Conservation (phyloP, 35 echinoderm and acorn worm genomes). For the Patiria miniata region DNA sequence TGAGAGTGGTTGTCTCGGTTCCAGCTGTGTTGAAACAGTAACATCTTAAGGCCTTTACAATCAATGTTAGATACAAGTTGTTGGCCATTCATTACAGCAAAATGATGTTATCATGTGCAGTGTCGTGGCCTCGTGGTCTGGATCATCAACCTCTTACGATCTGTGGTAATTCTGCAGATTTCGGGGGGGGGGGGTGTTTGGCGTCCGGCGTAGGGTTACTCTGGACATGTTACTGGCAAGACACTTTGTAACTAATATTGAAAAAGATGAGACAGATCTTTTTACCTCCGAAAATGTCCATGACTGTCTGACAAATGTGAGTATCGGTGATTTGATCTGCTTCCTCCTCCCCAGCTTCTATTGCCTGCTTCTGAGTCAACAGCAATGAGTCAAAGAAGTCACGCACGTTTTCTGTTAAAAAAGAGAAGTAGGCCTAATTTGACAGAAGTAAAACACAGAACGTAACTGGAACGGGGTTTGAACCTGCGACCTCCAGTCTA, state of each 20-base stretch:
- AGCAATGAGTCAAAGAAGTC: conserved; percentile 41
- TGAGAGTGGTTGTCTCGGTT: conserved; percentile 41
- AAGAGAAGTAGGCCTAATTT: background rate
- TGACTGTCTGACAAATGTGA: conserved; percentile 25
- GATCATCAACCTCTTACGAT: too few relatives aligned
- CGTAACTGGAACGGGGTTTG: background rate
- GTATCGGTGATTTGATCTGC: conserved; percentile 19
- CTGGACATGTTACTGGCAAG: too few relatives aligned
- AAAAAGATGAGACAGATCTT: too few relatives aligned
- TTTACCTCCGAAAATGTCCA: conserved; percentile 40
- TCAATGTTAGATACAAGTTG: too few relatives aligned
- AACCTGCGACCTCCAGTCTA: background rate
- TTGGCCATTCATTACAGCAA: too few relatives aligned
- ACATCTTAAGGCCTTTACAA: background rate
- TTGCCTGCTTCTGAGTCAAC: conserved; percentile 25
- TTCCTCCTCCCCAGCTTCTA: background rate
- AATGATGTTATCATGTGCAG: too few relatives aligned
- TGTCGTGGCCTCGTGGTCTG: too few relatives aligned
- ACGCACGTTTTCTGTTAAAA: conserved; percentile 17
- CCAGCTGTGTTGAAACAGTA: conserved; percentile 21
- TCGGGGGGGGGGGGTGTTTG: too few relatives aligned
- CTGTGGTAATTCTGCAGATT: too few relatives aligned
- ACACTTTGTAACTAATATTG: too few relatives aligned
- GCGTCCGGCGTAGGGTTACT: too few relatives aligned
- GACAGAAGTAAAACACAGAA: background rate